Conservation (phyloP, 2,888 invertebrate species). For the Pherbina coryleti region DNA sequence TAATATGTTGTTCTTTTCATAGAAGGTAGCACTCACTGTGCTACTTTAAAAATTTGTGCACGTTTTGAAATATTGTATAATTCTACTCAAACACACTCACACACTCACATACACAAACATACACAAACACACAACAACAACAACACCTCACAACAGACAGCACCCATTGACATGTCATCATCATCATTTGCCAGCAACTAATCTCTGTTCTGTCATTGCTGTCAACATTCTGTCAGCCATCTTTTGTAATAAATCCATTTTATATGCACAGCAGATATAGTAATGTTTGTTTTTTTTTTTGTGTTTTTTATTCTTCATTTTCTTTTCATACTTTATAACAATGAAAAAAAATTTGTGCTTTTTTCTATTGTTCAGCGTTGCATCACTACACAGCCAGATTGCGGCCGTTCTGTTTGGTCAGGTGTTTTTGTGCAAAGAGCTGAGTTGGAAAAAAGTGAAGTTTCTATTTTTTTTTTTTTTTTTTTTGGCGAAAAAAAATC, state of each 20-base stretch:
- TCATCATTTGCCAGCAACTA: slow-evolving; percentile 20
- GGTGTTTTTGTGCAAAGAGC: background rate
- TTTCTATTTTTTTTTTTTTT: background rate
- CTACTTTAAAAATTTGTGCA: no score
- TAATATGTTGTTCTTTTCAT: no score
- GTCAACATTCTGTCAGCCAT: slow-evolving; percentile 21
- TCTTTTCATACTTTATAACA: slow-evolving; percentile 37
- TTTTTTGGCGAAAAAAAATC: background rate
- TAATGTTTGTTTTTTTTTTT: background rate
- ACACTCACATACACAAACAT: no score
- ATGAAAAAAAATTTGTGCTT: background rate
- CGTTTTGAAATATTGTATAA: no score
- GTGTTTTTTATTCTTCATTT: background rate
- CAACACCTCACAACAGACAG: background rate
- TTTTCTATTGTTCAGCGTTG: background rate
- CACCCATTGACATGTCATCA: slow-evolving; percentile 2
- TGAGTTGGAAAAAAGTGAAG: background rate
- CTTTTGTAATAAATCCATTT: slow-evolving; percentile 20
- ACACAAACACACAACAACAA: no score
- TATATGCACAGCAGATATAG: slow-evolving; percentile 20
- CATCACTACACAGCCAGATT: background rate
- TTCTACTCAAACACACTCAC: no score
- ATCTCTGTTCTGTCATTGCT: slow-evolving; percentile 24
- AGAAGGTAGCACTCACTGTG: no score
- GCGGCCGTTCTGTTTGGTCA: background rate